Evolutionary conservation across 1,140 invertebrate species (phyloP), one percentile per base, ranked within the genome.

Genomic region (Caenorhabditis brenneri): DNA sequence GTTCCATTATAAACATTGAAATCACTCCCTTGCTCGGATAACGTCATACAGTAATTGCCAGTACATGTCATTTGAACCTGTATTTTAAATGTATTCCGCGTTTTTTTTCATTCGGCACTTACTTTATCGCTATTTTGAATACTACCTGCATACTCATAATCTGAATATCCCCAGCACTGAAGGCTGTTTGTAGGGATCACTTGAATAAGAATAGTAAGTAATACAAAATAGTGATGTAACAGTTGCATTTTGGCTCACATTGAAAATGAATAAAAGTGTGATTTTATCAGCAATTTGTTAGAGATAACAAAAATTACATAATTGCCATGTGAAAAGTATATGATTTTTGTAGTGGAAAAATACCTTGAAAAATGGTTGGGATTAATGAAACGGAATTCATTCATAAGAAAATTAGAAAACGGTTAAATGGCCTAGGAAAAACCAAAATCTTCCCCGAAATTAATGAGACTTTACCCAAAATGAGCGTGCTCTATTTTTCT

Each of bases 1-100:
- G 65, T 74, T 74, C 65, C 65, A 74, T 74, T 74, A 15, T 42
- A 74, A 10, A 74, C 65, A 10, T n/a, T 74, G 36, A 74, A 74
- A 24, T 74, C n/a, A 42, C n/a, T 24, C 19, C 36, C 65, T 74
- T 74, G 36, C 10, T 74, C 65, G 22, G 33, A 74, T 9, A 74
- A n/a, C 6, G 65, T 74, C 33, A 74, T 9, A 19, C 65, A 74
- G 22, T 42, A 74, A 15, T 22, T 4, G 12, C 65, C 65, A 27
- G 16, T 16, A 12, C 65, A 74, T 1, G 36, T 74, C 10, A 74
- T 74, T 3, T 39, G 2, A 5, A n/a, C 15, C 65, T 74, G 36
- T 4, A n/a, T n/a, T n/a, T n/a, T n/a, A n/a, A n/a, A n/a, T n/a
- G n/a, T n/a, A n/a, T n/a, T n/a, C n/a, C n/a, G n/a, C n/a, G n/a